phyloP scores from a whole-genome alignment of 2,888 invertebrate genomes.

The Abrostola tripartita region DNA sequence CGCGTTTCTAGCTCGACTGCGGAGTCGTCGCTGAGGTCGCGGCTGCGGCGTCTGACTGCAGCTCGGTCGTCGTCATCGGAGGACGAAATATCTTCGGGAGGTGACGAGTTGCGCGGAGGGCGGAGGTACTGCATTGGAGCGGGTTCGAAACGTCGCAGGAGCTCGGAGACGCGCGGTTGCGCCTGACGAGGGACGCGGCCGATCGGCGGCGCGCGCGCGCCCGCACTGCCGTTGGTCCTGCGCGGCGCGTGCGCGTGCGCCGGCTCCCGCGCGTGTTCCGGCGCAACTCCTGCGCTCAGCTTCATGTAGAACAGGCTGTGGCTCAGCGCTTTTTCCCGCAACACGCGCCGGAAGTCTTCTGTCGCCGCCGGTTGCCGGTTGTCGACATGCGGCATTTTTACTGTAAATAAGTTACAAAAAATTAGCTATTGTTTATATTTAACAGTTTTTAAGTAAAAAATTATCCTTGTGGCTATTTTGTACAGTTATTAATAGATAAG shows the following conservation, averaged over 20 bases:
- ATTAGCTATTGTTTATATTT: neutral
- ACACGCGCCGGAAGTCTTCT: conserved; percentile 84
- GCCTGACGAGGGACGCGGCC: conserved; percentile 77
- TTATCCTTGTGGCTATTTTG: too few species aligned
- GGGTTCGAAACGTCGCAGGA: conserved; percentile 81
- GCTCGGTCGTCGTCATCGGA: conserved; percentile 85
- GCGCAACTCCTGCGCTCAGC: conserved; percentile 76
- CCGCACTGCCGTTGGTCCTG: conserved; percentile 70
- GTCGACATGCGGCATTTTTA: conserved; percentile 81
- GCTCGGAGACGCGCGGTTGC: conserved; percentile 82
- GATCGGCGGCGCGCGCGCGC: conserved; percentile 77
- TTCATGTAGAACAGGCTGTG: conserved; percentile 86
- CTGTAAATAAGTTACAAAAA: conserved; percentile 36
- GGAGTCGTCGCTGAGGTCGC: conserved; percentile 87
- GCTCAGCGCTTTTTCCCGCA: conserved; percentile 84
- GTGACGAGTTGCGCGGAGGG: conserved; percentile 79
- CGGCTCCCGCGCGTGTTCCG: conserved; percentile 64
- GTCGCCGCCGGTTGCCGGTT: conserved; percentile 67
- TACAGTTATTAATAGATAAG: conserved; percentile 14
- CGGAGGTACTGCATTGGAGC: conserved; percentile 85
- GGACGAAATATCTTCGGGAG: conserved; percentile 81
- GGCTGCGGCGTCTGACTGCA: conserved; percentile 81
- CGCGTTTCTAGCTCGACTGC: conserved; percentile 87
- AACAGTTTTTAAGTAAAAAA: too few species aligned
- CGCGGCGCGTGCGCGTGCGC: conserved; percentile 58